Evolutionary conservation across 2,113 vertebrate genomes (phyloP).

Genomic region (Urocynchramus pylzowi): DNA sequence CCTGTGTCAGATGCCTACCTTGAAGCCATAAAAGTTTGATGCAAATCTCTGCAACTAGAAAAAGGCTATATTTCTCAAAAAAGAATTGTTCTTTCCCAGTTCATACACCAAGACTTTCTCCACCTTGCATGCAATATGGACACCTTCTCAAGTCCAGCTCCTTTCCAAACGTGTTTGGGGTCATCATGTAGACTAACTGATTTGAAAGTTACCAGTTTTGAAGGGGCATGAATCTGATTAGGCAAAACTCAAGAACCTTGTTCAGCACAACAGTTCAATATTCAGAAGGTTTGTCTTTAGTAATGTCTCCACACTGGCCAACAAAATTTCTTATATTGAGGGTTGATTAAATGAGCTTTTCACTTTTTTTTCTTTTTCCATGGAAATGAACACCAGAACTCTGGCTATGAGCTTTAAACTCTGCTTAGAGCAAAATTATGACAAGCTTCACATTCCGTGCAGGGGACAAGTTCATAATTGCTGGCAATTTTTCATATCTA

Average conservation of each 20-base stretch:
- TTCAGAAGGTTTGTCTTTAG: not conserved
- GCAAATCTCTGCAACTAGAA: not conserved
- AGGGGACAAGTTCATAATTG: not conserved
- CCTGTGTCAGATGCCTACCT: not conserved
- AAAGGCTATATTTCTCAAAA: not conserved
- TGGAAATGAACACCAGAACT: not conserved
- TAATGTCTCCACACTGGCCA: not conserved
- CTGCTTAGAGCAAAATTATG: not conserved
- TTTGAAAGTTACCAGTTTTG: not conserved
- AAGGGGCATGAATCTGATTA: not conserved
- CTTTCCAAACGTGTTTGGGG: not conserved
- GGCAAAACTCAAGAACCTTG: not conserved
- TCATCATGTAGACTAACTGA: not conserved
- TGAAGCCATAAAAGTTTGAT: not conserved
- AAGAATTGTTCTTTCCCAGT: not conserved
- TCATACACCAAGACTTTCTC: not conserved
- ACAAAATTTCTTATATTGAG: not conserved
- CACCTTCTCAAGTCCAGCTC: not conserved
- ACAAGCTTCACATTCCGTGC: not conserved
- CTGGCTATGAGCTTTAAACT: not conserved
- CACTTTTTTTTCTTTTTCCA: not conserved
- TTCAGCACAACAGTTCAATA: accelerated
- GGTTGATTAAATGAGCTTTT: not conserved
- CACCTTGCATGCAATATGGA: not conserved
- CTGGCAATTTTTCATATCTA: not conserved